phyloP scores from a whole-genome alignment of 2,113 vertebrate species.

The Seriola quinqueradiata region DNA sequence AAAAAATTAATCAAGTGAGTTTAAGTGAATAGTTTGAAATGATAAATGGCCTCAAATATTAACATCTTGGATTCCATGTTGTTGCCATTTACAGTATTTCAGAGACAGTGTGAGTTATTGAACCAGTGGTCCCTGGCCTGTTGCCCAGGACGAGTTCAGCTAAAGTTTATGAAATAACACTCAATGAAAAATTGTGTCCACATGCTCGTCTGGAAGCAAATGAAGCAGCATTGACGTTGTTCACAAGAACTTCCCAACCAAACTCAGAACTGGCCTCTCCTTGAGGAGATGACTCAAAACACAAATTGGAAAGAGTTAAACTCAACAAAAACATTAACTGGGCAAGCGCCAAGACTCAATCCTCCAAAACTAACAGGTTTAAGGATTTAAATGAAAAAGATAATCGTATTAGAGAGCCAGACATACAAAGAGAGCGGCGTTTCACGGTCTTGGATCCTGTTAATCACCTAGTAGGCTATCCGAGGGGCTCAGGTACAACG shows the following conservation, averaged over 20 bases:
- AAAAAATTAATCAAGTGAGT: not conserved
- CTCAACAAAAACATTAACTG: slow-evolving; percentile 74
- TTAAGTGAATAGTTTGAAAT: not conserved
- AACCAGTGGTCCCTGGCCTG: slow-evolving; percentile 11
- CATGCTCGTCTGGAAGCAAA: slow-evolving; percentile 23
- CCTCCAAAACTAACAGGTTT: slow-evolving; percentile 84
- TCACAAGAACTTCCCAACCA: slow-evolving; percentile 8
- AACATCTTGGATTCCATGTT: slow-evolving; percentile 10
- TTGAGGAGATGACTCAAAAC: slow-evolving; percentile 52
- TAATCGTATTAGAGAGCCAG: slow-evolving; percentile 81
- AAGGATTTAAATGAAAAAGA: slow-evolving; percentile 81
- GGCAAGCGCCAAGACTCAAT: slow-evolving; percentile 79
- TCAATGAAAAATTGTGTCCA: not conserved
- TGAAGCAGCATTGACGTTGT: not conserved
- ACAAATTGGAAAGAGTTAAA: slow-evolving; percentile 68
- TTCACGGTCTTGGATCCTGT: slow-evolving; percentile 74
- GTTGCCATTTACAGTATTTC: slow-evolving; percentile 12
- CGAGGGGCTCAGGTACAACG: slow-evolving; percentile 70
- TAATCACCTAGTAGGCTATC: slow-evolving; percentile 75
- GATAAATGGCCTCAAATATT: slow-evolving; percentile 14
- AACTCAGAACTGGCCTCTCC: slow-evolving; percentile 31
- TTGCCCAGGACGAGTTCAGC: slow-evolving; percentile 35
- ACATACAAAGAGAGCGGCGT: slow-evolving; percentile 73
- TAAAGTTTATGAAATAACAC: slow-evolving; percentile 28
- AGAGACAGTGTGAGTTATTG: slow-evolving; percentile 17